Conservation (phyloP, 2,888 invertebrate species). For the Leptinotarsa tumamoca region DNA sequence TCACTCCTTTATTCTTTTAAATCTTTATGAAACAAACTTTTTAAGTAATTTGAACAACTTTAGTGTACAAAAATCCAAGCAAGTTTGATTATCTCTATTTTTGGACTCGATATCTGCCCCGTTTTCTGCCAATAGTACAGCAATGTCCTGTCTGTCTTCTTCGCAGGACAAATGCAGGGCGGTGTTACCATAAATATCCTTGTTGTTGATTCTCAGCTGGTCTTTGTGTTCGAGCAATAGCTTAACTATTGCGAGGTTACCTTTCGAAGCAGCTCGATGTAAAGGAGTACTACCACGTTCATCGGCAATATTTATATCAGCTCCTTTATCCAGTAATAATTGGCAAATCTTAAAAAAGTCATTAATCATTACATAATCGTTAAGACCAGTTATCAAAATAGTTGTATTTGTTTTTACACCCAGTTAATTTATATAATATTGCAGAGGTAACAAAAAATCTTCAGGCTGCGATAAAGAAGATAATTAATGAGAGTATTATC, state of each 20-base stretch:
- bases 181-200: conserved; percentile 81
- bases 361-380: conserved; percentile 53
- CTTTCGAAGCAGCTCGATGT: conserved; percentile 84
- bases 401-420: no score
- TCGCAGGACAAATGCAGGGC: conserved; percentile 87
- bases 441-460: no score
- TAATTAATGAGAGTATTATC: no score
- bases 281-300: conserved; percentile 79
- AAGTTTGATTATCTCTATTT: conserved; percentile 77
- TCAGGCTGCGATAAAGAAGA: no score
- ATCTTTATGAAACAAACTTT: conserved; percentile 31
- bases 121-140: conserved; percentile 73
- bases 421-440: no score
- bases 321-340: conserved; percentile 75
- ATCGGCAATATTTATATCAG: conserved; percentile 78
- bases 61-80: conserved; percentile 71
- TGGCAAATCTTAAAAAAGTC: conserved; percentile 78
- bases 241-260: conserved; percentile 76
- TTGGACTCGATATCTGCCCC: conserved; percentile 73
- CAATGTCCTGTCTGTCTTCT: conserved; percentile 78
- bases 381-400: no score
- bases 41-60: conserved; percentile 48
- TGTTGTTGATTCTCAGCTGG: conserved; percentile 70
- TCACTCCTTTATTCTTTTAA: neutral
- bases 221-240: conserved; percentile 72